Percentiles rank a stretch among this genome's conserved stretches.
These are phyloP conservation scores for Didymodactylos carnosus DNA, from an alignment of 2,888 invertebrate genomes.

Conservation along the genomic window DNA sequence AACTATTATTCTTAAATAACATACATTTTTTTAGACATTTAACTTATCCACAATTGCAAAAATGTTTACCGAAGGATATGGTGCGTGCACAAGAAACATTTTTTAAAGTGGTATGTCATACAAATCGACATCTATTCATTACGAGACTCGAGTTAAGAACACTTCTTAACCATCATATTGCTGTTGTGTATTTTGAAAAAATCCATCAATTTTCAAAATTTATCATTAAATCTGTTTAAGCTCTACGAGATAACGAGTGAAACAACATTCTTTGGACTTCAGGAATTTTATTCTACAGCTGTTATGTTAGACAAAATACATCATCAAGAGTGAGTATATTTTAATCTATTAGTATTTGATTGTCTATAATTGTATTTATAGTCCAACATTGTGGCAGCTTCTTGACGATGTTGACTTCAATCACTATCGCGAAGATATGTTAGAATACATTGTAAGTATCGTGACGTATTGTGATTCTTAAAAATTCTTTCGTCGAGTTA, in stretches of 20 bases:
- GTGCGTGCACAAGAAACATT: not conserved
- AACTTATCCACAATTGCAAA: not conserved
- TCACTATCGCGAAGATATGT: not conserved
- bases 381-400: not conserved
- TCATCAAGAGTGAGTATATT: not conserved
- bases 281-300: not conserved
- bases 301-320: not conserved
- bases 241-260: not conserved
- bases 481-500: too few species aligned
- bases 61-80: not conserved
- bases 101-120: not conserved
- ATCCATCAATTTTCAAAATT: too few species aligned
- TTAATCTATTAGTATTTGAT: too few species aligned
- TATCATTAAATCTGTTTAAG: not conserved
- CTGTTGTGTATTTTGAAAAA: too few species aligned
- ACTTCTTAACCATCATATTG: too few species aligned
- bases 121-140: not conserved
- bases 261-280: not conserved
- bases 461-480: too few species aligned
- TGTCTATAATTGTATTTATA: too few species aligned
- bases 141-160: too few species aligned
- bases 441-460: not conserved
- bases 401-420: not conserved
- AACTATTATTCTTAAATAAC: too few species aligned
- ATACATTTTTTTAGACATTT: not conserved